These are phyloP conservation scores for Colaptes auratus DNA, from an alignment of 2,113 vertebrate genomes.

Conservation along the genomic window DNA sequence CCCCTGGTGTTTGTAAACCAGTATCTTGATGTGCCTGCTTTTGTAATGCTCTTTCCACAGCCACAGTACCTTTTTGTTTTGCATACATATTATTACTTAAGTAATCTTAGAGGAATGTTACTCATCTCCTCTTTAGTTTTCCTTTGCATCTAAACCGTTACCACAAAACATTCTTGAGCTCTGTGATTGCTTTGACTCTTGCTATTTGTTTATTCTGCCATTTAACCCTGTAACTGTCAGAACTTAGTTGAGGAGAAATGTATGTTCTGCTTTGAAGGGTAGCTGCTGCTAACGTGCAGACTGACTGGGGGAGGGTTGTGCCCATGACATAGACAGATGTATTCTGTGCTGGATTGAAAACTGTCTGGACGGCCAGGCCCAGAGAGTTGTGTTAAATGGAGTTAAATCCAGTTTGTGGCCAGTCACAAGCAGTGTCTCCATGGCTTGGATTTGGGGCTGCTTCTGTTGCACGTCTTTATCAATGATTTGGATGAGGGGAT, in stretches of 20 bases:
- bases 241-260: not conserved
- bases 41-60: not conserved
- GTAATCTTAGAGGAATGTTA: not conserved
- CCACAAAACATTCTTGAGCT: not conserved
- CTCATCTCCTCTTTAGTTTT: not conserved
- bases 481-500: too few species aligned
- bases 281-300: fast-evolving
- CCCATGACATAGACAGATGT: too few species aligned
- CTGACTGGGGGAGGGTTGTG: not conserved
- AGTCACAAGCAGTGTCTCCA: too few species aligned
- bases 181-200: not conserved
- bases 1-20: not conserved
- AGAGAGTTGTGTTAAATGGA: too few species aligned
- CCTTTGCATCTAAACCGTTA: not conserved
- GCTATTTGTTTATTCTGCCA: not conserved
- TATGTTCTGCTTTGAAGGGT: not conserved
- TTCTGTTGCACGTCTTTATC: too few species aligned
- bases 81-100: not conserved
- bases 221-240: not conserved
- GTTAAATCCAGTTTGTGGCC: too few species aligned
- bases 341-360: too few species aligned
- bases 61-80: not conserved
- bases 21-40: not conserved
- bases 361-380: too few species aligned
- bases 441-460: too few species aligned